These are phyloP conservation scores for Meles meles DNA, from an alignment of 2,113 vertebrate genomes.

Conservation along the genomic window DNA sequence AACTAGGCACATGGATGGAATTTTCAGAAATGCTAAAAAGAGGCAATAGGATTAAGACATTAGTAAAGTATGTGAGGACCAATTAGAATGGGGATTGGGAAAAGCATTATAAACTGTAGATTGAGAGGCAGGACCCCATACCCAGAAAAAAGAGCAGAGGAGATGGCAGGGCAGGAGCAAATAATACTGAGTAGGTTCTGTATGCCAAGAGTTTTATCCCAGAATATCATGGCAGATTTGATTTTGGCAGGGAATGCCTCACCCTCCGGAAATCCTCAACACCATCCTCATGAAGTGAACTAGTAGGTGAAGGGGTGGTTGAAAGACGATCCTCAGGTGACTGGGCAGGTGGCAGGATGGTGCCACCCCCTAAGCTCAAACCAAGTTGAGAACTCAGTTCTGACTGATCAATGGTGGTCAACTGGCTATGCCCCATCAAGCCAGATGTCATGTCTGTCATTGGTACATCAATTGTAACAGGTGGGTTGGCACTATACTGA, in stretches of 20 bases:
- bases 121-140: not conserved
- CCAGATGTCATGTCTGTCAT: conserved; percentile 88
- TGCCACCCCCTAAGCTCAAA: conserved; percentile 87
- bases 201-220: conserved; percentile 32
- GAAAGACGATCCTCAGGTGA: conserved; percentile 90
- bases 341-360: conserved; percentile 84
- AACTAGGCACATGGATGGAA: not conserved
- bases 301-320: conserved; percentile 87
- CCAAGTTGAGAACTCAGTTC: conserved; percentile 93
- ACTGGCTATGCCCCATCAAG: conserved; percentile 88
- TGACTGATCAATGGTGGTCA: conserved; percentile 94
- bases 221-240: conserved; percentile 46
- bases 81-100: conserved; percentile 7
- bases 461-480: conserved; percentile 91
- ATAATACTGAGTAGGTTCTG: not conserved
- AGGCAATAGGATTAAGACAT: not conserved
- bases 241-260: conserved; percentile 59
- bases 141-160: conserved; percentile 13
- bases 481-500: conserved; percentile 90
- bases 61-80: conserved; percentile 25
- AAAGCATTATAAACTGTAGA: conserved; percentile 24
- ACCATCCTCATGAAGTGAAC: conserved; percentile 91
- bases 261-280: conserved; percentile 91
- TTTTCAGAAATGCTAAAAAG: conserved; percentile 54
- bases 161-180: not conserved